phyloP scores from a whole-genome alignment of 2,113 vertebrate species.

The Hoplias malabaricus region DNA sequence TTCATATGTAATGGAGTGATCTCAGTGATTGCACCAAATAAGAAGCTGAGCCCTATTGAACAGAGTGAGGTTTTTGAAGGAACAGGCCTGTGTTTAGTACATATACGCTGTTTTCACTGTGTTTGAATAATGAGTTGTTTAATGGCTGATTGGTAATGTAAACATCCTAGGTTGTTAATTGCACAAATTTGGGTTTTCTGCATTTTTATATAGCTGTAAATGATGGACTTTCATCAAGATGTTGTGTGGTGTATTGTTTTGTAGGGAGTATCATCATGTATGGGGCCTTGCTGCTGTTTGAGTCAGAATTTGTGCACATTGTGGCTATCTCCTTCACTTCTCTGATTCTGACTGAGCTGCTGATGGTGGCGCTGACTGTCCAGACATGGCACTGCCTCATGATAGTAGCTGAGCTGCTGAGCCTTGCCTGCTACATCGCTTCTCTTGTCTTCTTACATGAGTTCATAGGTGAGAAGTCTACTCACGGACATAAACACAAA shows the following conservation, averaged over 20 bases:
- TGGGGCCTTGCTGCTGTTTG: conserved; percentile 91
- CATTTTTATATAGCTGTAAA: not conserved
- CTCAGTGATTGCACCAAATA: not conserved
- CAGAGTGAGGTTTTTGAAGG: not conserved
- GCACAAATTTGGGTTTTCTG: not conserved
- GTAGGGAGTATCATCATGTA: conserved; percentile 99
- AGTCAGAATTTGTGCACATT: conserved; percentile 96
- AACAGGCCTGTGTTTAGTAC: not conserved
- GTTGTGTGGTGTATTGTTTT: not conserved
- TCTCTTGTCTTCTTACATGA: conserved; percentile 96
- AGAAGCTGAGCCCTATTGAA: not conserved
- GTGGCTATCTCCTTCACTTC: conserved; percentile 98
- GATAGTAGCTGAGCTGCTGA: conserved; percentile 94
- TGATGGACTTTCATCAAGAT: not conserved
- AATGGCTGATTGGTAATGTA: not conserved
- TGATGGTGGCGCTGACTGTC: conserved; percentile 95
- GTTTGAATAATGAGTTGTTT: not conserved
- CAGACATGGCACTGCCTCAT: conserved; percentile 99
- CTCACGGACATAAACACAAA: not conserved
- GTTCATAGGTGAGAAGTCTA: conserved; percentile 93
- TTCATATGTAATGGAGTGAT: not conserved
- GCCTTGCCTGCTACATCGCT: conserved; percentile 91
- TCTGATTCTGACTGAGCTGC: conserved; percentile 93
- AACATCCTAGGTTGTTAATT: not conserved
- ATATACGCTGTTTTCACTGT: not conserved